Percentiles rank a stretch among this genome's conserved stretches.
Conservation (phyloP, 2,888 invertebrate species). For the Cephus spinipes region DNA sequence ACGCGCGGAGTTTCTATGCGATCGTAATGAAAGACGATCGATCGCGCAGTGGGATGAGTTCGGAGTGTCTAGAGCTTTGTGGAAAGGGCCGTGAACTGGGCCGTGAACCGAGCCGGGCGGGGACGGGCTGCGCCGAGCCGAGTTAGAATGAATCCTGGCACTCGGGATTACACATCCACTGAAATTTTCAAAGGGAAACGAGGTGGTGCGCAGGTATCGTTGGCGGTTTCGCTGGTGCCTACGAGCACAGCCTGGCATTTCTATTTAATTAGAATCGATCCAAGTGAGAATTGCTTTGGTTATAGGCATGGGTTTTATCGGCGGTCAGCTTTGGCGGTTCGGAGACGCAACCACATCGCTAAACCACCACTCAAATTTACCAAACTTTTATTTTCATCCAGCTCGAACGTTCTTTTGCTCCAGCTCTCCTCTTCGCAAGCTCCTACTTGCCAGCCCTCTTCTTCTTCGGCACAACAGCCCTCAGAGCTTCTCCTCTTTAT, state of each 20-base stretch:
- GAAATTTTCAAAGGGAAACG: slow-evolving; percentile 8
- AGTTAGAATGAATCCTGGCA: too few species aligned
- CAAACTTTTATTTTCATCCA: slow-evolving; percentile 42
- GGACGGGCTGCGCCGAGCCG: too few species aligned
- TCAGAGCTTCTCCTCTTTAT: not conserved
- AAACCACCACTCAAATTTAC: slow-evolving; percentile 55
- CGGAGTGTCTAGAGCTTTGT: too few species aligned
- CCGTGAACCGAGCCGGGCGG: too few species aligned
- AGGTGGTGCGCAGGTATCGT: slow-evolving; percentile 1
- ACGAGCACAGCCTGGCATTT: slow-evolving; percentile 36
- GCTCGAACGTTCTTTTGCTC: slow-evolving; percentile 23
- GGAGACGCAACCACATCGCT: slow-evolving; percentile 16
- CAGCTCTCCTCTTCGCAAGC: slow-evolving; percentile 19
- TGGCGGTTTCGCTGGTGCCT: slow-evolving; percentile 1
- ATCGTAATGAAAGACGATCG: slow-evolving; percentile 2
- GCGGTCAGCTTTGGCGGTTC: slow-evolving; percentile 17
- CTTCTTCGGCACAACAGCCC: slow-evolving; percentile 15
- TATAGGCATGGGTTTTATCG: slow-evolving; percentile 45
- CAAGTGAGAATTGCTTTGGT: slow-evolving; percentile 45
- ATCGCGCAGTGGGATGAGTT: not conserved
- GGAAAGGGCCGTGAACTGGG: too few species aligned
- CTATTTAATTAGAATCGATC: slow-evolving; percentile 58
- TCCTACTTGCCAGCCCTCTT: slow-evolving; percentile 25
- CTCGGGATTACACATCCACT: slow-evolving; percentile 1
- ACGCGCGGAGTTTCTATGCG: not conserved